Evolutionary conservation across 2,113 vertebrate species (phyloP).

Genomic region (Daboia siamensis): DNA sequence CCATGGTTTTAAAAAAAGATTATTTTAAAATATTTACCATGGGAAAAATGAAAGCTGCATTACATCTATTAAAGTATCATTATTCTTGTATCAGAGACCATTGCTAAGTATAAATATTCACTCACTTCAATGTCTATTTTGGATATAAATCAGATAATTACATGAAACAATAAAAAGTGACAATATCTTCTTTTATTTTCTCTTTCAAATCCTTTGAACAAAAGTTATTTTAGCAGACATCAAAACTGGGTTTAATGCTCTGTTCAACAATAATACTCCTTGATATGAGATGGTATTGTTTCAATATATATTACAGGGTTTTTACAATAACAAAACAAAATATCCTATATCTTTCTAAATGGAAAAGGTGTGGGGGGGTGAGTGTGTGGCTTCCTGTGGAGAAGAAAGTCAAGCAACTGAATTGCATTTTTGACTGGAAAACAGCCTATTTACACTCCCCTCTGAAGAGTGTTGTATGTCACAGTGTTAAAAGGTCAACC

Average conservation of each 20-base stretch:
- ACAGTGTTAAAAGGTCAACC: constrained; percentile 32
- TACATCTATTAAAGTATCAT: not conserved
- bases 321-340: not conserved
- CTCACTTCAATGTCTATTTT: too few species aligned
- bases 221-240: too few species aligned
- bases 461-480: constrained; percentile 23
- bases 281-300: not conserved
- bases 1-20: not conserved
- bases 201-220: not conserved
- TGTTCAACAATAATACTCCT: not conserved
- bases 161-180: not conserved
- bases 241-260: not conserved
- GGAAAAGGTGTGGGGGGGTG: not conserved
- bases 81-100: not conserved
- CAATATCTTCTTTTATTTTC: not conserved
- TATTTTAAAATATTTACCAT: not conserved
- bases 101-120: not conserved
- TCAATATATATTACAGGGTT: not conserved
- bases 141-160: not conserved
- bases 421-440: constrained; percentile 21
- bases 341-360: not conserved
- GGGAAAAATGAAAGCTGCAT: not conserved
- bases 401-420: constrained; percentile 7
- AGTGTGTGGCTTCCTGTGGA: not conserved
- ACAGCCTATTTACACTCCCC: constrained; percentile 22